Base-by-base conservation (phyloP, 1,140 invertebrate genomes). In the Drosophila trapezifrons region DNA sequence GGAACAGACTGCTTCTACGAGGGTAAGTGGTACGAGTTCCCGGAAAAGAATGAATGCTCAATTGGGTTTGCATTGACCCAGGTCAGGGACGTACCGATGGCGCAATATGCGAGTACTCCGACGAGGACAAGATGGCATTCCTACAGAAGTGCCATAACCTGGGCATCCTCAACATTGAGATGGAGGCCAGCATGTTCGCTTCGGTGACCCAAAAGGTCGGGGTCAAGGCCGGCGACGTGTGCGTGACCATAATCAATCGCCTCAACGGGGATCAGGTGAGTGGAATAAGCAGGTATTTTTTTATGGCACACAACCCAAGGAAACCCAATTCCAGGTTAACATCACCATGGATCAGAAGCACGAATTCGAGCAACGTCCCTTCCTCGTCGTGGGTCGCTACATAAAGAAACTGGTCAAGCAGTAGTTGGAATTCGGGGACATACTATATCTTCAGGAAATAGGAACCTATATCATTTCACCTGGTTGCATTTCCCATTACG, bases 1-100 rank as follows among this genome's bases (percentile, higher is more conserved):
- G 97, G 96, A 69, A 96, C 98, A 1, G 95, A 97, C 73, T 98
- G 99, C 92, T 99, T 99, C 92, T 99, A 99, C 91, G 98, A 99
- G 95, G 98, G 97, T 66, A 59, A 43, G 70, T 65, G n/a, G 1
- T 22, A 17, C 8, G 96, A 90, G 2, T 58, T 38, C 12, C 22
- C 0, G 10, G 38, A 59, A 84, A 15, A 9, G 29, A 8, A 2
- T 13, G 0, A 15, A 15, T 18, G 10, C 20, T 35, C 10, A 45
- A 29, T 13, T 6, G 15, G 1, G 0, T 17, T 52, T 38, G 0
- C 3, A 15, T 64, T 65, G 18, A 15, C 12, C 29, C 22, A 86
- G 82, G 82, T 18, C 98, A 99, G 93, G 98, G 95, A 1, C 94
- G 99, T 58, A 91, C 97, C 51, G 98, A 99, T 91, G 99, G 99